Evolutionary conservation across 2,113 vertebrate genomes (phyloP).

Genomic region (Rattus rattus): DNA sequence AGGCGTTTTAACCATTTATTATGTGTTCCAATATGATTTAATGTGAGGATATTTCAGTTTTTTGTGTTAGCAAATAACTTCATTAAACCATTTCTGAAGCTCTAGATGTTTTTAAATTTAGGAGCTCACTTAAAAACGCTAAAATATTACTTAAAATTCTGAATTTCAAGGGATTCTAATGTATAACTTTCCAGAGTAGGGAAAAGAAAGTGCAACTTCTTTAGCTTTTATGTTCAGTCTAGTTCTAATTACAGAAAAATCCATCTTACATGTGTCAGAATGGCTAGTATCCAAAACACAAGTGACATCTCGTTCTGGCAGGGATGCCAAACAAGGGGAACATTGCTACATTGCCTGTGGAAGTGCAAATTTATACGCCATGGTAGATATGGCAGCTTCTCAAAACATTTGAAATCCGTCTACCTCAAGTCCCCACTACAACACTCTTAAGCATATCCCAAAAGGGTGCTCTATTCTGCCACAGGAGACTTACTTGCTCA

Average conservation of each 20-base stretch:
- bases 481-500: too few species aligned
- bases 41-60: background rate
- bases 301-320: too few species aligned
- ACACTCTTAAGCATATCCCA: too few species aligned
- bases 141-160: background rate
- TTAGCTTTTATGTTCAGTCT: background rate
- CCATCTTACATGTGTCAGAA: too few species aligned
- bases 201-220: background rate
- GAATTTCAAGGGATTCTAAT: background rate
- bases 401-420: too few species aligned
- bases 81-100: conserved; percentile 33
- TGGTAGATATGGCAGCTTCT: too few species aligned
- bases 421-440: too few species aligned
- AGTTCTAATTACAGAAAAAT: background rate
- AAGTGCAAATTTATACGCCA: too few species aligned
- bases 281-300: too few species aligned
- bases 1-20: conserved; percentile 18
- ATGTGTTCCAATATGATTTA: background rate
- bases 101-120: background rate
- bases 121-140: background rate
- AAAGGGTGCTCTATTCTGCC: too few species aligned
- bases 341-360: too few species aligned
- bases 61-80: background rate
- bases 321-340: too few species aligned
- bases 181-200: background rate